phyloP scores from a whole-genome alignment of 2,797 vertebrate genomes.

The Cyprinodon diabolis region DNA sequence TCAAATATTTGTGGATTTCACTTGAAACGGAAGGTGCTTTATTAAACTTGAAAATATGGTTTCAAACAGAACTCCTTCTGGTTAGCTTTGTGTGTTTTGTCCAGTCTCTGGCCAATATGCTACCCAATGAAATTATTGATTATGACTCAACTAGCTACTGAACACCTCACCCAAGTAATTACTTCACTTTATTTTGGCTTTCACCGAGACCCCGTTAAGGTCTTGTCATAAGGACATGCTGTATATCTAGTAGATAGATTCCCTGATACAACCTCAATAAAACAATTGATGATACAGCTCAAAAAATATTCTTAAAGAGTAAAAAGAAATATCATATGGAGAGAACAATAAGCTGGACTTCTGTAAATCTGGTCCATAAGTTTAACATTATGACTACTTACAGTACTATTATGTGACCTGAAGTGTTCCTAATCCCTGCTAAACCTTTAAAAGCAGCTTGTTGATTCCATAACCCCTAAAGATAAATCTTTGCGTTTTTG shows the following conservation, averaged over 20 bases:
- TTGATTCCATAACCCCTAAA: neutral
- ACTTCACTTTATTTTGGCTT: too few relatives aligned
- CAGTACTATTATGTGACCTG: neutral
- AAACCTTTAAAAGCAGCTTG: constrained; percentile 6
- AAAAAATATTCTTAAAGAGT: neutral
- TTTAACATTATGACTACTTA: neutral
- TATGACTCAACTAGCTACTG: too few relatives aligned
- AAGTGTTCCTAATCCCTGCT: neutral
- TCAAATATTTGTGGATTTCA: too few relatives aligned
- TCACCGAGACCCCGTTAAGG: too few relatives aligned
- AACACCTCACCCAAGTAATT: too few relatives aligned
- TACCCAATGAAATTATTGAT: too few relatives aligned
- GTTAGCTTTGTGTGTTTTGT: too few relatives aligned
- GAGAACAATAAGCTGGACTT: neutral
- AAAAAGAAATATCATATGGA: neutral
- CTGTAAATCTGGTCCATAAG: neutral
- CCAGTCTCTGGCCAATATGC: too few relatives aligned
- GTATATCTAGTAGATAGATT: neutral
- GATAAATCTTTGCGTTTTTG: neutral
- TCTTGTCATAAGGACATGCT: too few relatives aligned
- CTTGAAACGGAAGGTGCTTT: too few relatives aligned
- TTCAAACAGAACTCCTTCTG: too few relatives aligned
- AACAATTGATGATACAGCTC: neutral
- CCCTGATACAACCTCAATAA: neutral
- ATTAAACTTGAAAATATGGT: too few relatives aligned